Evolutionary conservation across 2,113 vertebrate genomes (phyloP).

Genomic region (Motacilla tschutschensis): DNA sequence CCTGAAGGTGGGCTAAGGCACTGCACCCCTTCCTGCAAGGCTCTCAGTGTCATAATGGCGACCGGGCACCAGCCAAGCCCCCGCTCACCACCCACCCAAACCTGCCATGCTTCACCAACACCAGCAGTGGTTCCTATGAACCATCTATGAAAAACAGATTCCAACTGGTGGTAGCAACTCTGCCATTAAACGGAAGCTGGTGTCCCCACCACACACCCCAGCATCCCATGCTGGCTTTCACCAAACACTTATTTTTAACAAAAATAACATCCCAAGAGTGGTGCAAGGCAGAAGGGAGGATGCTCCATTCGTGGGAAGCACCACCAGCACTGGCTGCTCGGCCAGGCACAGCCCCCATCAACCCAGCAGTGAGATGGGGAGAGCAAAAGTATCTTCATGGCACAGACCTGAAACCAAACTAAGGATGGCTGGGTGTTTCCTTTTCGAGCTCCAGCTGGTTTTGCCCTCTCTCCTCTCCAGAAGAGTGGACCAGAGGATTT

Average conservation of each 20-base stretch:
- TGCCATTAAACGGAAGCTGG: rapidly evolving
- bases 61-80: not conserved
- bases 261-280: not conserved
- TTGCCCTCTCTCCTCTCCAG: not conserved
- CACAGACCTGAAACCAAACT: not conserved
- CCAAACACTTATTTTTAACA: not conserved
- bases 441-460: not conserved
- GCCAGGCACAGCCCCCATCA: not conserved
- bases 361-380: rapidly evolving
- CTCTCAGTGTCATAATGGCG: not conserved
- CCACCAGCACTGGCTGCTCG: not conserved
- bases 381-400: not conserved
- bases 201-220: rapidly evolving
- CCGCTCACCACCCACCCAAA: not conserved
- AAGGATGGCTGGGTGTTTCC: not conserved
- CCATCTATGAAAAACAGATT: not conserved
- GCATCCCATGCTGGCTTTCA: not conserved
- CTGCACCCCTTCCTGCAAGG: not conserved
- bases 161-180: too few relatives aligned
- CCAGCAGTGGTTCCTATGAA: not conserved
- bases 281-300: not conserved
- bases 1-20: not conserved
- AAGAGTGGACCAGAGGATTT: rapidly evolving
- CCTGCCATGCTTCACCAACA: not conserved
- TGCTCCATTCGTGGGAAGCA: not conserved